Percentiles rank a stretch among this genome's conserved stretches.
Evolutionary conservation across 1,140 invertebrate species (phyloP).

Genomic region (Orius insidiosus): DNA sequence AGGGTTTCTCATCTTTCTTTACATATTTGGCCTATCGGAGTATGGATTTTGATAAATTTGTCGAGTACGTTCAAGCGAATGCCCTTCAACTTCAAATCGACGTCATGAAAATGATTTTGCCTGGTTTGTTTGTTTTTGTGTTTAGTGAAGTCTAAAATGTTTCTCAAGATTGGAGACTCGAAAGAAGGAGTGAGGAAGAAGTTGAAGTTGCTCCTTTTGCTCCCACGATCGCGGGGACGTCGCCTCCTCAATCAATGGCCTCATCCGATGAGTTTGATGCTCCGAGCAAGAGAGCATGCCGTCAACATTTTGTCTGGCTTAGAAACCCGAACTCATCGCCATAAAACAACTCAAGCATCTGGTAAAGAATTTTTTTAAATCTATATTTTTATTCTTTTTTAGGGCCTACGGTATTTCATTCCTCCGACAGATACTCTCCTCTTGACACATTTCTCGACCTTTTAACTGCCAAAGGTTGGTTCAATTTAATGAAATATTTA

Average conservation of each 20-base stretch:
- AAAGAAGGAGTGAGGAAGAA: constrained; percentile 44
- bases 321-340: constrained; percentile 21
- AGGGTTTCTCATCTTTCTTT: constrained; percentile 73
- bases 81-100: constrained; percentile 73
- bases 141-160: constrained; percentile 31
- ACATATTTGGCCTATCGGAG: constrained; percentile 65
- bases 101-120: constrained; percentile 65
- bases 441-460: constrained; percentile 68
- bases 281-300: constrained; percentile 61
- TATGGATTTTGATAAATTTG: constrained; percentile 51
- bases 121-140: constrained; percentile 31
- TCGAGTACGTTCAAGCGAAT: constrained; percentile 60
- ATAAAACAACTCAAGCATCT: neutral
- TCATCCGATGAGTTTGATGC: constrained; percentile 54
- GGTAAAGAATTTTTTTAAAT: too few species aligned
- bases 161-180: constrained; percentile 34
- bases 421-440: constrained; percentile 53
- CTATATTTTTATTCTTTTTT: too few species aligned
- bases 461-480: constrained; percentile 54
- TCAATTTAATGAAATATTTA: neutral
- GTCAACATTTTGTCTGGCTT: constrained; percentile 52
- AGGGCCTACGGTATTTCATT: constrained; percentile 32
- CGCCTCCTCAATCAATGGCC: constrained; percentile 58
- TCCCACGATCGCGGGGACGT: constrained; percentile 55
- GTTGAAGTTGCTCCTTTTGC: constrained; percentile 47